Evolutionary conservation across 2,888 invertebrate genomes (phyloP), one percentile per base, ranked within the genome.

Genomic region (Chelonus formosanus): DNA sequence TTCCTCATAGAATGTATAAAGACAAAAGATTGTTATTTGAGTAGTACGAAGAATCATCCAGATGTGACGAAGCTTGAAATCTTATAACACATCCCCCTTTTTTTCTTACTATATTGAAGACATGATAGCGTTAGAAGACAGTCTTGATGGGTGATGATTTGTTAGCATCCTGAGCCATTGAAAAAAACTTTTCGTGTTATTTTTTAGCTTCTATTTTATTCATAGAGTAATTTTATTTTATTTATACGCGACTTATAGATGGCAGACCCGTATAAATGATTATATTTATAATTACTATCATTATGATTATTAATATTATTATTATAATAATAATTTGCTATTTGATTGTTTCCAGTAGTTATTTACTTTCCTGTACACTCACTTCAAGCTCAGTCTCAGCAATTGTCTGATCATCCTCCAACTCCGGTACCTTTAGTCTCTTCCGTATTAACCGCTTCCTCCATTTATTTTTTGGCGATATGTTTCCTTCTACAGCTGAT

Each of bases 91-190:
- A 31, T 31, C 43, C 32, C 35, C 31, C 44, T 44, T 40, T 44
- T 40, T 43, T 44, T 40, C 44, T 61, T 53, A 43, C 34, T 47
- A 20, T 58, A 31, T 43, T 52, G 40, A 8, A 35, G 7, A 48
- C 10, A 43, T 60, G 32, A 61, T 56, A 52, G 54, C 57, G 52
- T 66, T 66, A 66, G 52, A 44, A 61, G 56, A 55, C 43, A 61
- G 32, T 54, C 55, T 50, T 61, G 61, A 66, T 61, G 20, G 52
- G 31, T 59, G 54, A 55, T 55, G 35, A 20, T 55, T 66, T 66
- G 66, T 66, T 66, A 66, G 61, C 45, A 56, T 66, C 57, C 66
- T 36, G 7, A 52, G 60, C 40, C 31, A 10, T 50, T 60, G 52
- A 60, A 36, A 52, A 43, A 43, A 60, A 52, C 32, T 4, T 60